Conservation (phyloP, 2,888 invertebrate genomes). For the Cremastinae sp. region DNA sequence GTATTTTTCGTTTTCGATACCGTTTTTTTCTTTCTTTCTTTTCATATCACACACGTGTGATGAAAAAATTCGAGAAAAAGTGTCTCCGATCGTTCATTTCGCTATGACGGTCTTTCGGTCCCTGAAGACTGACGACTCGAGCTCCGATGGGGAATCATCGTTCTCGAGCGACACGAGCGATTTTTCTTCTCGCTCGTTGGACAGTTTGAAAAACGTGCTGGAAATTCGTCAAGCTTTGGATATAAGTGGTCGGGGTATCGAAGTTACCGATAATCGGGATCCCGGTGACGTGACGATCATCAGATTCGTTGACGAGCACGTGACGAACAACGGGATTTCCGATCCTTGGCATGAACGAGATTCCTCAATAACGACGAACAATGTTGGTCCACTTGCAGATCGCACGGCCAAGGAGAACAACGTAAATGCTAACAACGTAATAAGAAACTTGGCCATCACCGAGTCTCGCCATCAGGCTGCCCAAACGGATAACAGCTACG, state of each 20-base stretch:
- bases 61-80: not conserved
- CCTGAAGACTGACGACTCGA: slow-evolving; percentile 44
- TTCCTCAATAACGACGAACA: slow-evolving; percentile 68
- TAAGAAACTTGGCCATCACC: slow-evolving; percentile 64
- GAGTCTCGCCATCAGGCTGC: slow-evolving; percentile 81
- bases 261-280: slow-evolving; percentile 9
- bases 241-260: slow-evolving; percentile 20
- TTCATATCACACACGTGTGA: not conserved
- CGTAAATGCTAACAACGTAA: slow-evolving; percentile 56
- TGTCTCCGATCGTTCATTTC: not conserved
- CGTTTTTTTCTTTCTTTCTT: no score
- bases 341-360: slow-evolving; percentile 50
- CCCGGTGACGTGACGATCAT: slow-evolving; percentile 46
- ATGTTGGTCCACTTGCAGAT: slow-evolving; percentile 74
- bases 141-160: slow-evolving; percentile 52
- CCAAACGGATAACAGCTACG: slow-evolving; percentile 70
- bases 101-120: slow-evolving; percentile 49
- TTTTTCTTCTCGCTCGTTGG: slow-evolving; percentile 44
- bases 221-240: slow-evolving; percentile 12
- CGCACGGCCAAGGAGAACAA: slow-evolving; percentile 71
- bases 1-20: no score
- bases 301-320: slow-evolving; percentile 47
- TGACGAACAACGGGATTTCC: slow-evolving; percentile 14
- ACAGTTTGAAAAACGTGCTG: slow-evolving; percentile 22
- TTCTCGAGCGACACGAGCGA: slow-evolving; percentile 45